Evolutionary conservation across 2,888 invertebrate species (phyloP).

Genomic region (Pseudolycoriella hygida): DNA sequence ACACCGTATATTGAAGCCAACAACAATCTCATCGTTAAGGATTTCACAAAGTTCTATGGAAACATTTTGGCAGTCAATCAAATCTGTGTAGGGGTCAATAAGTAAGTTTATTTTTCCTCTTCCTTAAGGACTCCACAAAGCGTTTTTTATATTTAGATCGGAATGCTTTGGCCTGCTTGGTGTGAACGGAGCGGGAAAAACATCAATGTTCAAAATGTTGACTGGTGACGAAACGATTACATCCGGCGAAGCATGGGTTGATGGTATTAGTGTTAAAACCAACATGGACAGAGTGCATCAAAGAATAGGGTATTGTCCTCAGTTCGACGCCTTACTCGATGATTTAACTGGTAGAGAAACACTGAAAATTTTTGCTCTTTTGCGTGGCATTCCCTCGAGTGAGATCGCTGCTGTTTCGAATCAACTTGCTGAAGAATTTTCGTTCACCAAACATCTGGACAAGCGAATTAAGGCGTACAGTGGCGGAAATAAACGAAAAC

Average conservation of each 20-base stretch:
- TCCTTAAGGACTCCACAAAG: no score
- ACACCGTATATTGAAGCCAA: conserved; percentile 21
- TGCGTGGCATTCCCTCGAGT: conserved; percentile 38
- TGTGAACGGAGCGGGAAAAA: conserved; percentile 77
- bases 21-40: conserved; percentile 40
- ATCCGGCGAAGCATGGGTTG: conserved; percentile 50
- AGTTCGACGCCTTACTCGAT: conserved; percentile 52
- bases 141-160: no score
- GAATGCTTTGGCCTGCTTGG: conserved; percentile 73
- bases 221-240: conserved; percentile 64
- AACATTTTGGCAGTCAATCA: conserved; percentile 63
- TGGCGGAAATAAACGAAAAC: conserved; percentile 56
- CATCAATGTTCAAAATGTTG: conserved; percentile 77
- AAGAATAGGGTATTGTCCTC: conserved; percentile 54
- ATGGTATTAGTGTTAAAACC: conserved; percentile 33
- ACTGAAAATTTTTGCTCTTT: conserved; percentile 40
- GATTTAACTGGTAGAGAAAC: conserved; percentile 55
- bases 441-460: conserved; percentile 42
- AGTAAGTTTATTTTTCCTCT: no score
- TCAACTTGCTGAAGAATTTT: conserved; percentile 35
- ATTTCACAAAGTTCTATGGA: conserved; percentile 59
- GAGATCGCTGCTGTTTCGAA: conserved; percentile 24
- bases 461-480: conserved; percentile 43
- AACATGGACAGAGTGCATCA: conserved; percentile 40
- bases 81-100: conserved; percentile 35